Percentiles rank a stretch among this genome's conserved stretches.
Evolutionary conservation across 2,888 invertebrate species (phyloP).

Genomic region (Dorcus parallelipipedus): DNA sequence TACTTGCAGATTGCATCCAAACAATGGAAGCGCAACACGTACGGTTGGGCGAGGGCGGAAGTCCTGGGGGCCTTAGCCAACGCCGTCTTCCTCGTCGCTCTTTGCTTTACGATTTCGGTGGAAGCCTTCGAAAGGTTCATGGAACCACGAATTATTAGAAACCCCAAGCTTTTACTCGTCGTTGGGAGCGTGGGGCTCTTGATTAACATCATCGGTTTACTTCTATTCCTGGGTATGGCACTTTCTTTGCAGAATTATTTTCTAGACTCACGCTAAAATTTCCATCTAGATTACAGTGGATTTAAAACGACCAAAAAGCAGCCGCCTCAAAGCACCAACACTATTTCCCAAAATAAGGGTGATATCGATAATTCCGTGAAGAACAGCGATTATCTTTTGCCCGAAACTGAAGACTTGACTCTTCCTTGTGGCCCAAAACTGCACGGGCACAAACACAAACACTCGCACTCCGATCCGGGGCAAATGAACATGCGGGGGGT

Average conservation of each 20-base stretch:
- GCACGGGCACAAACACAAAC: conserved; percentile 51
- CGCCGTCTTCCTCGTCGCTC: conserved; percentile 94
- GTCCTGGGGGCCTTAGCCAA: conserved; percentile 98
- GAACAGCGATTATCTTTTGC: conserved; percentile 49
- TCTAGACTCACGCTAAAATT: neutral
- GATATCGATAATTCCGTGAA: conserved; percentile 71
- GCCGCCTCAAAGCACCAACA: conserved; percentile 57
- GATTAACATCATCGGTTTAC: conserved; percentile 89
- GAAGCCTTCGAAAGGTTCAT: conserved; percentile 96
- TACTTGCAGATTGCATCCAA: conserved; percentile 85
- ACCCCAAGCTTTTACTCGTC: conserved; percentile 76
- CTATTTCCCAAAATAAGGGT: conserved; percentile 62
- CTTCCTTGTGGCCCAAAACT: neutral
- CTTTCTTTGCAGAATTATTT: neutral
- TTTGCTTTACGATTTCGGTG: conserved; percentile 97
- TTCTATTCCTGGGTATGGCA: conserved; percentile 82
- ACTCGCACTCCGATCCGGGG: conserved; percentile 62
- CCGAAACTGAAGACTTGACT: conserved; percentile 35
- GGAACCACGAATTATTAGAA: conserved; percentile 78
- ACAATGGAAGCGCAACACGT: conserved; percentile 98
- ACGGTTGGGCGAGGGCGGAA: conserved; percentile 99
- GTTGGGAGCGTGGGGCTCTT: conserved; percentile 88
- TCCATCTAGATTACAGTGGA: conserved; percentile 67
- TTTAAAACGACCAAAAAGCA: conserved; percentile 65
- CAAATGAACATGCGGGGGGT: conserved; percentile 99